These are phyloP conservation scores for Pseudonaja textilis DNA, from an alignment of 2,113 vertebrate genomes.

Conservation along the genomic window DNA sequence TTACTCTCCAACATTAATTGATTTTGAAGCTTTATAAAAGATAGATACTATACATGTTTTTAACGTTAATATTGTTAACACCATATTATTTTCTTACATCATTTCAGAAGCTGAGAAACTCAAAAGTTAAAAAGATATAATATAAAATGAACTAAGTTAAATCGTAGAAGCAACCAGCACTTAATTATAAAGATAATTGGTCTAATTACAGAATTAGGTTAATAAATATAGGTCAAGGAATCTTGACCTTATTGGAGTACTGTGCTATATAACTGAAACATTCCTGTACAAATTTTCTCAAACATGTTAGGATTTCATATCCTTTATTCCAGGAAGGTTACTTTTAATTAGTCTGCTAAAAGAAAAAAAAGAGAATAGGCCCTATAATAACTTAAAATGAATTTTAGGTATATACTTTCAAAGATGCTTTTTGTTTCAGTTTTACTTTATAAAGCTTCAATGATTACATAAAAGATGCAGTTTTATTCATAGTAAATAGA, in stretches of 20 bases:
- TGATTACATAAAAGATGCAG: neutral
- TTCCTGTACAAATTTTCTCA: neutral
- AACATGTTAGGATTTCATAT: neutral
- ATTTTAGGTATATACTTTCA: neutral
- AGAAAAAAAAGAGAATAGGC: neutral
- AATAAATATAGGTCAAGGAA: neutral
- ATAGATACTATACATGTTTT: neutral
- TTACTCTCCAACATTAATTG: neutral
- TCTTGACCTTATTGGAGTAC: neutral
- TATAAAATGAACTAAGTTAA: neutral
- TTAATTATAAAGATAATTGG: neutral
- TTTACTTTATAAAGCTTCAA: neutral
- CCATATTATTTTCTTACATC: neutral
- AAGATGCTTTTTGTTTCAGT: neutral
- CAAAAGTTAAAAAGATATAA: neutral
- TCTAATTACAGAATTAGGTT: neutral
- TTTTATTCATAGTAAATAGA: neutral
- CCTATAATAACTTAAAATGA: neutral
- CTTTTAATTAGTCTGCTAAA: neutral
- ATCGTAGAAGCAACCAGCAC: neutral
- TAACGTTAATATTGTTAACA: neutral
- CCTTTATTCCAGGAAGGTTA: neutral
- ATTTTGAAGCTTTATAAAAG: neutral
- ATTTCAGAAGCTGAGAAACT: neutral
- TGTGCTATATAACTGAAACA: neutral